Percentiles rank a stretch among this genome's conserved stretches.
Evolutionary conservation across 2,797 vertebrate genomes (phyloP).

Genomic region (Meriones psammophilus): DNA sequence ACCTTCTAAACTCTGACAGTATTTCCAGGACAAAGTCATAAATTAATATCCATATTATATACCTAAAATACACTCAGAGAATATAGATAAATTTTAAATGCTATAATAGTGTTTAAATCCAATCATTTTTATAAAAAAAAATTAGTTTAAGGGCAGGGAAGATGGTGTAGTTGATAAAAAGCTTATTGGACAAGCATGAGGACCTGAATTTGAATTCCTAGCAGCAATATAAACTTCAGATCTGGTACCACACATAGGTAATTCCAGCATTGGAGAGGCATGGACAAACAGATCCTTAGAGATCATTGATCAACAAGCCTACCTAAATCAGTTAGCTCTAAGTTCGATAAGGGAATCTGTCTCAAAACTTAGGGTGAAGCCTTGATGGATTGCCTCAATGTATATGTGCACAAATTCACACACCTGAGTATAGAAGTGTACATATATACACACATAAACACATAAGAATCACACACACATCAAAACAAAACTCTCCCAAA

Average conservation of each 20-base stretch:
- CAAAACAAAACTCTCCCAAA: no score
- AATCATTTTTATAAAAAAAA: neutral
- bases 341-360: no score
- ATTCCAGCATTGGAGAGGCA: neutral
- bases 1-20: conserved; percentile 7
- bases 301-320: no score
- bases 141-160: neutral
- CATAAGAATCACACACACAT: no score
- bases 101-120: neutral
- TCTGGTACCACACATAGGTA: neutral
- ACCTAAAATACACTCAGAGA: neutral
- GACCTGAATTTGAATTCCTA: neutral
- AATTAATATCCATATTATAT: neutral
- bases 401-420: no score
- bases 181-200: neutral
- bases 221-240: neutral
- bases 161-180: neutral
- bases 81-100: conserved; percentile 36
- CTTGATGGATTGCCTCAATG: no score
- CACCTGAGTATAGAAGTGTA: no score
- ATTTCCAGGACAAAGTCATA: neutral
- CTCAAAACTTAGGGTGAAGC: no score
- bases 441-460: no score
- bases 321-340: no score
- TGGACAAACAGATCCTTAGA: neutral